A percentile compares a stretch with the other conserved stretches of the same genome.
Evolutionary conservation across 30 jellyfish, hydroid and myxozoan species (phyloP).

Genomic region (Aurelia sp.): DNA sequence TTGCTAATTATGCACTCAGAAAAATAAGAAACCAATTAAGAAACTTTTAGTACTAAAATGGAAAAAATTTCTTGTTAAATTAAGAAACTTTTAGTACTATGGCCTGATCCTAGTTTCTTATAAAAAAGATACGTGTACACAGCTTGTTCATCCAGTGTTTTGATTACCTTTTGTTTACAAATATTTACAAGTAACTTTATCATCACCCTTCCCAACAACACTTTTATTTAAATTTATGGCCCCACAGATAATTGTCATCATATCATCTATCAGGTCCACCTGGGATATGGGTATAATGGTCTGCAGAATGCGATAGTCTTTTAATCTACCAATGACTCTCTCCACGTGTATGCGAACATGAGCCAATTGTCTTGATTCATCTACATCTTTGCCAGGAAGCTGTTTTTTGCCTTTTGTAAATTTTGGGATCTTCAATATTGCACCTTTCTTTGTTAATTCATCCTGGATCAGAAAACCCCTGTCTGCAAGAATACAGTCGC

Average conservation of each 20-base stretch:
- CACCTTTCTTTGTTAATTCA: slow-evolving; percentile 70
- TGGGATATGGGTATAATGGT: slow-evolving; percentile 60
- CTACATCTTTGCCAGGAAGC: slow-evolving; percentile 64
- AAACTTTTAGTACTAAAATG: no score
- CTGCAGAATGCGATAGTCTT: slow-evolving; percentile 37
- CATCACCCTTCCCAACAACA: neutral
- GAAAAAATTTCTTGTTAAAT: no score
- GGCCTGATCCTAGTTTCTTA: no score
- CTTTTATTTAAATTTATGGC: slow-evolving; percentile 43
- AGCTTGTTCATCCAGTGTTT: no score
- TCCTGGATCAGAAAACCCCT: slow-evolving; percentile 68
- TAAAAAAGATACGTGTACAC: no score
- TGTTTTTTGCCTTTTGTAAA: slow-evolving; percentile 75
- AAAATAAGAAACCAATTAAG: no score
- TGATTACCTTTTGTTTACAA: no score
- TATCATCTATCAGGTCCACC: slow-evolving; percentile 59
- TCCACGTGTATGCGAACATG: slow-evolving; percentile 74
- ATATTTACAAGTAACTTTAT: no score
- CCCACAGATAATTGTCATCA: slow-evolving; percentile 54
- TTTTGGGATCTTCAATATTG: slow-evolving; percentile 49
- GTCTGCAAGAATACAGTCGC: slow-evolving; percentile 71
- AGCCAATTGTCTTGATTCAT: slow-evolving; percentile 58
- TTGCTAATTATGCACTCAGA: no score
- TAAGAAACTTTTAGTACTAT: no score
- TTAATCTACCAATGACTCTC: slow-evolving; percentile 76